A percentile compares a stretch with the other conserved stretches of the same genome.
These are phyloP conservation scores for Stichodactyla helianthus DNA, from an alignment of 64 coral and sea anemone genomes.

Conservation along the genomic window DNA sequence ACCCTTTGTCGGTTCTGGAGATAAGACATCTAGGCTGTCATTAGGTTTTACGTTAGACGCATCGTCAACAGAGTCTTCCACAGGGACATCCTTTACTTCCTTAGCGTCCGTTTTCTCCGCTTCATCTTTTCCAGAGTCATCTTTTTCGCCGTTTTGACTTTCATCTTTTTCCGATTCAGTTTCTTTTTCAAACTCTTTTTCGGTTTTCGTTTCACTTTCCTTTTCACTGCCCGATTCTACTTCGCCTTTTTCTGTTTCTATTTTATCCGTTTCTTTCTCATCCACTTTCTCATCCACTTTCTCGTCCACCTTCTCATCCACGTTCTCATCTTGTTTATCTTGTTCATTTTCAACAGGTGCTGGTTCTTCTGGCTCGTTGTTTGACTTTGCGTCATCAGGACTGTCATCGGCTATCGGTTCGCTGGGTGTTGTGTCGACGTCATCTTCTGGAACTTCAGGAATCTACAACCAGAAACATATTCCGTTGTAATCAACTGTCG, in stretches of 20 bases:
- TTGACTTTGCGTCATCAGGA: neutral
- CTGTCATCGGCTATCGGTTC: neutral
- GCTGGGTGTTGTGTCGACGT: neutral
- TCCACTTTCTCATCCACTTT: neutral
- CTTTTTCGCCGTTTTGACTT: neutral
- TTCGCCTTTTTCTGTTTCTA: constrained; percentile 13
- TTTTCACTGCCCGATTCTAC: constrained; percentile 3
- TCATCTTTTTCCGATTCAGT: constrained; percentile 6
- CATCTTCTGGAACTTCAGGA: constrained; percentile 14
- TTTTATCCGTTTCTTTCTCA: neutral
- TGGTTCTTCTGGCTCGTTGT: neutral
- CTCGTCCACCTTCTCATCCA: neutral
- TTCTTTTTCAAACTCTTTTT: constrained; percentile 4
- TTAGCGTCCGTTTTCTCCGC: neutral
- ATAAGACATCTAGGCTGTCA: neutral
- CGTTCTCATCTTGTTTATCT: neutral
- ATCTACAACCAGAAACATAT: neutral
- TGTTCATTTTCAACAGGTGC: neutral
- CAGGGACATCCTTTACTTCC: neutral
- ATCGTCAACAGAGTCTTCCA: constrained; percentile 10
- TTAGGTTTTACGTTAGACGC: constrained; percentile 6
- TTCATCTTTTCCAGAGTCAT: constrained; percentile 2
- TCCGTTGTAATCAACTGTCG: neutral
- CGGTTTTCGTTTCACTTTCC: constrained; percentile 8
- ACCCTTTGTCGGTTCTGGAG: constrained; percentile 28